Percentiles rank a stretch among this genome's conserved stretches.
phyloP scores from a whole-genome alignment of 1,140 invertebrate species.

The Drosophila pruinosa region DNA sequence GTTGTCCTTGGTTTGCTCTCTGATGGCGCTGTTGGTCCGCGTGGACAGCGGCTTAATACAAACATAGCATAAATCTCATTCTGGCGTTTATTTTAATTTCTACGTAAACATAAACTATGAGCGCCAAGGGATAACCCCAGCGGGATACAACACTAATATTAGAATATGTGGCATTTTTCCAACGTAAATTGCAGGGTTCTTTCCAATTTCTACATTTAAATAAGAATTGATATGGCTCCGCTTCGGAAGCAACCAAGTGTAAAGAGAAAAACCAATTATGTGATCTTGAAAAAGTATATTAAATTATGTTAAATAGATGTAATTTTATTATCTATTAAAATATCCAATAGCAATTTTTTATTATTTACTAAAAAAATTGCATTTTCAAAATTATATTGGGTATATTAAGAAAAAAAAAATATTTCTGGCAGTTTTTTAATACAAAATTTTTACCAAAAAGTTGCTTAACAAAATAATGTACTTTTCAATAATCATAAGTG shows the following conservation, averaged over 20 bases:
- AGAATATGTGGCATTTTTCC: slow-evolving; percentile 25
- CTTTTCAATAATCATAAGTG: not conserved
- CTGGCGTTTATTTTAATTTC: slow-evolving; percentile 80
- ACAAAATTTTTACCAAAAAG: too few relatives aligned
- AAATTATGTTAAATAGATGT: not conserved
- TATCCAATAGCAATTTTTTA: too few relatives aligned
- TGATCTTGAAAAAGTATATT: not conserved
- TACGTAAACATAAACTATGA: slow-evolving; percentile 78
- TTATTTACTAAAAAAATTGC: too few relatives aligned
- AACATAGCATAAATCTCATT: slow-evolving; percentile 79
- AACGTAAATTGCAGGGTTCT: slow-evolving; percentile 34
- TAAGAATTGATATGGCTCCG: slow-evolving; percentile 14
- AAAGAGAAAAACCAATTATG: slow-evolving; percentile 10
- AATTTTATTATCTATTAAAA: not conserved
- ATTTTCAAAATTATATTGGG: too few relatives aligned
- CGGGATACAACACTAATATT: slow-evolving; percentile 3
- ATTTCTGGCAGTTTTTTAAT: too few relatives aligned
- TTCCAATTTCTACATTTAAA: slow-evolving; percentile 31
- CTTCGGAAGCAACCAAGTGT: slow-evolving; percentile 1
- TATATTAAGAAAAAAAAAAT: too few relatives aligned
- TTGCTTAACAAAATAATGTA: not conserved
- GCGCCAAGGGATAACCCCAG: slow-evolving; percentile 58
- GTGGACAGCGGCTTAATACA: slow-evolving; percentile 77
- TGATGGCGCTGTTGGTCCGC: slow-evolving; percentile 28
- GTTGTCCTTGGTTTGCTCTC: slow-evolving; percentile 21